phyloP scores from a whole-genome alignment of 2,797 vertebrate species.

The Sebastes dallii region DNA sequence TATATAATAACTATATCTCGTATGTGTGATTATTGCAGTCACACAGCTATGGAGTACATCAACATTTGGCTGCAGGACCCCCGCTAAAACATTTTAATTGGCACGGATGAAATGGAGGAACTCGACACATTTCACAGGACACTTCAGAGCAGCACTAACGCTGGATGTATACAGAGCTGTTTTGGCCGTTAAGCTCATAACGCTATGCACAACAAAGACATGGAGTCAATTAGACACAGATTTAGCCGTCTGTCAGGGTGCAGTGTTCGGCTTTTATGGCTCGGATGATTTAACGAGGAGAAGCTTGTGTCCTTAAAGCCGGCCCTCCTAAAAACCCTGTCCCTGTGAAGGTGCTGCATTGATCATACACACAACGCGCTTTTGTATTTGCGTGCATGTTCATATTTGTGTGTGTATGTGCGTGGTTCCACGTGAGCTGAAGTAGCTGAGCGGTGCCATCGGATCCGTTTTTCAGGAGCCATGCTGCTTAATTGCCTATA shows the following conservation, averaged over 20 bases:
- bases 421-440: conserved; percentile 18
- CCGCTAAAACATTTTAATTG: conserved; percentile 32
- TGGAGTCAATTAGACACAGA: conserved; percentile 49
- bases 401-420: conserved; percentile 6
- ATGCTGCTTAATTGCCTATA: conserved; percentile 77
- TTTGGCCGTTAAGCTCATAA: conserved; percentile 17
- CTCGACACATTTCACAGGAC: not conserved
- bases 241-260: conserved; percentile 36
- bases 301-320: conserved; percentile 5
- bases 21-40: conserved; percentile 4
- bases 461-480: conserved; percentile 44
- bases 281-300: conserved; percentile 12
- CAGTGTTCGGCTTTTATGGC: conserved; percentile 35
- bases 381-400: conserved; percentile 4
- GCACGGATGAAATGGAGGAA: not conserved
- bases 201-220: conserved; percentile 28
- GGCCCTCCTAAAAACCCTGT: conserved; percentile 30
- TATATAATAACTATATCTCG: not conserved
- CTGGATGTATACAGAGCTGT: not conserved
- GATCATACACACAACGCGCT: conserved; percentile 9
- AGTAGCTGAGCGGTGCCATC: conserved; percentile 31
- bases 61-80: conserved; percentile 6
- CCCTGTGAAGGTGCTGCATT: conserved; percentile 31
- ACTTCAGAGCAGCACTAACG: not conserved
- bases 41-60: not conserved